phyloP scores from a whole-genome alignment of 37 sponge, comb jelly and placozoan genomes.

The Axinella damicornis region DNA sequence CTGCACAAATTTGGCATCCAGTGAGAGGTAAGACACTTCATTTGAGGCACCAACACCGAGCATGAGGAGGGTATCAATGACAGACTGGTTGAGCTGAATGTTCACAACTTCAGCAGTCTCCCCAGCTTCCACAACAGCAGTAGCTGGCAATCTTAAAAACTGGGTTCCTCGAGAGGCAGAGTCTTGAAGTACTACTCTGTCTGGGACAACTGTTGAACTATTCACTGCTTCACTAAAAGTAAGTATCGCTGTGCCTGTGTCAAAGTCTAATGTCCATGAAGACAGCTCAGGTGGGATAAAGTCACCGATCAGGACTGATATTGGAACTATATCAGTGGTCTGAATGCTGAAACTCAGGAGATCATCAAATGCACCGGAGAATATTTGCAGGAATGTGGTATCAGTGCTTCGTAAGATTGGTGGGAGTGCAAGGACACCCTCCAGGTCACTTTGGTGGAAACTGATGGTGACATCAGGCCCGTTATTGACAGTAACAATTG shows the following conservation, averaged over 20 bases:
- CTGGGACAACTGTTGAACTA: conserved; percentile 35
- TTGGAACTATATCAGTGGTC: conserved; percentile 24
- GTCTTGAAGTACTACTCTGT: conserved; percentile 52
- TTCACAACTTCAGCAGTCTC: conserved; percentile 20
- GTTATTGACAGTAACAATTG: conserved; percentile 27
- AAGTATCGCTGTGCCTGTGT: conserved; percentile 50
- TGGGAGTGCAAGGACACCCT: conserved; percentile 33
- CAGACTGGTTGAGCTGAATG: conserved; percentile 37
- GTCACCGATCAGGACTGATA: conserved; percentile 57
- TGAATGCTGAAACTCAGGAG: conserved; percentile 6
- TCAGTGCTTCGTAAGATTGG: conserved; percentile 50
- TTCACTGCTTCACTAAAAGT: conserved; percentile 84
- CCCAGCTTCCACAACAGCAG: conserved; percentile 1
- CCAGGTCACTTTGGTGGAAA: conserved; percentile 61
- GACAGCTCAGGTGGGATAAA: conserved; percentile 66
- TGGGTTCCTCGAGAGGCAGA: background rate
- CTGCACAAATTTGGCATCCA: conserved; percentile 60
- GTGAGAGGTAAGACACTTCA: conserved; percentile 64
- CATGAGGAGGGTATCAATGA: conserved; percentile 36
- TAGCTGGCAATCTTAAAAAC: conserved; percentile 38
- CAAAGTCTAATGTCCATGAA: conserved; percentile 68
- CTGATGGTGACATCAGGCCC: conserved; percentile 65
- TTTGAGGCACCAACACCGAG: conserved; percentile 50
- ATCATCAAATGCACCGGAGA: conserved; percentile 55
- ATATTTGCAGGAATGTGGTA: conserved; percentile 63